Conservation (phyloP, 2,797 vertebrate species). For the Sebastes wilsoni region DNA sequence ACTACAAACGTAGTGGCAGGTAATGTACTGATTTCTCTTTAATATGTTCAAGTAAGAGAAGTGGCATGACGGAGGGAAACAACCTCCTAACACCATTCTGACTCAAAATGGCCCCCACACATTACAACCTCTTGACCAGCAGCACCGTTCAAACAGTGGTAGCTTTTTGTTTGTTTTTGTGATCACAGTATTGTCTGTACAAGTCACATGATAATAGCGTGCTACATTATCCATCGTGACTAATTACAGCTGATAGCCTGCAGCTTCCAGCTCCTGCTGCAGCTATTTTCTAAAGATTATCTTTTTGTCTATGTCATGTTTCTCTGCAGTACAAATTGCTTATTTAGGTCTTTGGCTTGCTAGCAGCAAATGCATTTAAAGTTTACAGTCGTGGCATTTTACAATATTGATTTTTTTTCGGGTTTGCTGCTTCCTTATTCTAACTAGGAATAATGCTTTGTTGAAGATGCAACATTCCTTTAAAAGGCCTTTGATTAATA, state of each 20-base stretch:
- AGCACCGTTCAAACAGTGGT: background rate
- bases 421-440: background rate
- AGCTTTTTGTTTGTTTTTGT: background rate
- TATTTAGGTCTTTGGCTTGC: background rate
- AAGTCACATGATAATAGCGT: background rate
- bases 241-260: background rate
- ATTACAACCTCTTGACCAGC: background rate
- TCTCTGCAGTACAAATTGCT: constrained; percentile 12
- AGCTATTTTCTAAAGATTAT: background rate
- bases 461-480: background rate
- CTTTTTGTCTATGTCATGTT: background rate
- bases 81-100: background rate
- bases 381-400: background rate
- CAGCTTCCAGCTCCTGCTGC: background rate
- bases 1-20: background rate
- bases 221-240: background rate
- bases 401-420: background rate
- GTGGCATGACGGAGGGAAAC: background rate
- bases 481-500: background rate
- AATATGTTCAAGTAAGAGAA: background rate
- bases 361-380: background rate
- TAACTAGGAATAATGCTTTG: background rate
- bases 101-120: background rate
- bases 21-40: background rate
- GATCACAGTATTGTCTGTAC: background rate